Base-by-base conservation (phyloP, 2,113 vertebrate genomes). In the Damaliscus lunatus region DNA sequence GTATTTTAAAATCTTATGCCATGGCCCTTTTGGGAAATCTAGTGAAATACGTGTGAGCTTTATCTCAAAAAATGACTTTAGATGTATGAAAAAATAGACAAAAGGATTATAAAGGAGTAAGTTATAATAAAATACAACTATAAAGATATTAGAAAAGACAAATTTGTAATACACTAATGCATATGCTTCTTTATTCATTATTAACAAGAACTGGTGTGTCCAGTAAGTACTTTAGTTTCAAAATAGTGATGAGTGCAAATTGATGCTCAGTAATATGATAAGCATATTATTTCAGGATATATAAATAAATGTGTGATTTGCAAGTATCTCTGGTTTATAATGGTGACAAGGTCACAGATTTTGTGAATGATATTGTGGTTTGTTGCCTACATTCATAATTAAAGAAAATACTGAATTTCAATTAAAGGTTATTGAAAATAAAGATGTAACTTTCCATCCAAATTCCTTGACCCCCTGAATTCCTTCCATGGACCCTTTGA, bases 391-490 rank as follows among this genome's bases (percentile, higher is more conserved):
- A 21, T 77, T 91, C 14, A 52, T 59, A 88, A 84, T 77, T 9
- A 90, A 57, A 84, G 57, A 85, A 95, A 94, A 93, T 55, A 43
- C 52, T 94, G 23, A 80, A 85, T 93, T 94, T 95, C 31, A 94
- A 3, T 33, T 7, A 80, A 10, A 93, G 27, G 2, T 85, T 64
- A 94, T 62, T 59, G 36, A 82, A 95, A 83, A 53, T 82, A 82
- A 82, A 82, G 50, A 53, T 87, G 14, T 64, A 78, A 87, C 78
- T 96, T 95, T 57, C 31, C 29, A 25, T 8, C 6, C 40, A 93
- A 81, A 52, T 89, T 91, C 93, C 12, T 59, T 19, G 33, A 52
- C 12, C 46, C 17, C 13, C 6, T 78, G 84, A 55, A 48, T 86
- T 97, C 59, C 80, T n/a, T 52, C 80, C 31, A 92, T 3, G 59